Conservation (phyloP, 2,888 invertebrate species). For the Lasioglossum leucozonium region DNA sequence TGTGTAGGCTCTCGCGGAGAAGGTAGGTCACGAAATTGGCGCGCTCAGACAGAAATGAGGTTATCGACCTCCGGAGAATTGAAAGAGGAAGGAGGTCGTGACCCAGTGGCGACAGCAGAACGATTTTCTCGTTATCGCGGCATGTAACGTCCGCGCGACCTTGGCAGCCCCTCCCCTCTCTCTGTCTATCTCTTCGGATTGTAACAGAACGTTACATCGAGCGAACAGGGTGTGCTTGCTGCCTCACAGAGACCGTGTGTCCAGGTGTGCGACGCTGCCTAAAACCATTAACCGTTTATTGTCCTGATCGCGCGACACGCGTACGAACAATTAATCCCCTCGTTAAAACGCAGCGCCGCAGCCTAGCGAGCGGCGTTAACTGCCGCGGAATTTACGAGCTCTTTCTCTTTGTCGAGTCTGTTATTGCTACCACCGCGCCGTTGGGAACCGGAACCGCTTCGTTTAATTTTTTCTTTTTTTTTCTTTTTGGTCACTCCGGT, state of each 20-base stretch:
- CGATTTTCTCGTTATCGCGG: slow-evolving; percentile 72
- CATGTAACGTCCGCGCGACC: slow-evolving; percentile 61
- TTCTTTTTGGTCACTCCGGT: neutral
- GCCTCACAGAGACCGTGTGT: too few species aligned
- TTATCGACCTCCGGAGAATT: slow-evolving; percentile 74
- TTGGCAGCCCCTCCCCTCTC: slow-evolving; percentile 32
- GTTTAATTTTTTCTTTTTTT: neutral
- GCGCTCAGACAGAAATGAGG: slow-evolving; percentile 72
- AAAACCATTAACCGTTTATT: neutral
- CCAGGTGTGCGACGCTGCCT: neutral
- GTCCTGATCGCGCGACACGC: neutral
- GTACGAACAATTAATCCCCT: neutral
- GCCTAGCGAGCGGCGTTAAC: neutral
- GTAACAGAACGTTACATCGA: slow-evolving; percentile 56
- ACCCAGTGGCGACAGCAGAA: slow-evolving; percentile 74
- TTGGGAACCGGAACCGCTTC: neutral
- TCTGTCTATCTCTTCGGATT: slow-evolving; percentile 9
- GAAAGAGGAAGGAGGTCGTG: slow-evolving; percentile 77
- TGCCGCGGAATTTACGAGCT: neutral
- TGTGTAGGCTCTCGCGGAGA: slow-evolving; percentile 57
- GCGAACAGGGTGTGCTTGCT: slow-evolving; percentile 18
- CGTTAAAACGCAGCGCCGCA: neutral
- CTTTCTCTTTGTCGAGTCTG: neutral
- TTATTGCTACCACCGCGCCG: neutral
- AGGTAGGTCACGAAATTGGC: slow-evolving; percentile 74